Evolutionary conservation across 2,113 vertebrate species (phyloP).

Genomic region (Scytalopus superciliaris): DNA sequence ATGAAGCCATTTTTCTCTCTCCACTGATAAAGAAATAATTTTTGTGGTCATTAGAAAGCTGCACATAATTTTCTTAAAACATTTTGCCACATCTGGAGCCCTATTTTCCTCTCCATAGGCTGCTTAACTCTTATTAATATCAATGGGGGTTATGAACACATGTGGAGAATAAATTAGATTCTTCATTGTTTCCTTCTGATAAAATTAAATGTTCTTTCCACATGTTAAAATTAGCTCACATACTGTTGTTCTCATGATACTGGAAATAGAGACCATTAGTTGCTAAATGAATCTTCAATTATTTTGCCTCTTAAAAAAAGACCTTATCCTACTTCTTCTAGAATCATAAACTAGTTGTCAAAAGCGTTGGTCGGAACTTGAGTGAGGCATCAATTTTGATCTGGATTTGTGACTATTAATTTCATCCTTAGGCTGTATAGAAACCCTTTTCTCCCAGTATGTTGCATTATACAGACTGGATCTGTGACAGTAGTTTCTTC

Average conservation of each 20-base stretch:
- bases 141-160: slow-evolving; percentile 35
- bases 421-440: neutral
- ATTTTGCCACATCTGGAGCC: slow-evolving; percentile 38
- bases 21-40: neutral
- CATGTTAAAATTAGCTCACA: slow-evolving; percentile 36
- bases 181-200: slow-evolving; percentile 51
- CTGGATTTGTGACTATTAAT: neutral
- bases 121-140: slow-evolving; percentile 62
- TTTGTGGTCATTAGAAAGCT: slow-evolving; percentile 34
- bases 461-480: neutral
- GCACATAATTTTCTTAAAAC: slow-evolving; percentile 46
- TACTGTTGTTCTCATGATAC: neutral
- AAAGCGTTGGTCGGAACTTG: neutral
- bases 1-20: neutral
- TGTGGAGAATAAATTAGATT: slow-evolving; percentile 41
- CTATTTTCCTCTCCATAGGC: slow-evolving; percentile 54
- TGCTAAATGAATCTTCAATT: neutral
- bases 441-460: neutral
- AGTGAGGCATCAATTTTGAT: neutral
- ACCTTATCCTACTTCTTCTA: neutral
- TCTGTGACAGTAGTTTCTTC: neutral
- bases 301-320: neutral
- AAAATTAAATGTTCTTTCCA: slow-evolving; percentile 65
- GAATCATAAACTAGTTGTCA: neutral
- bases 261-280: neutral